Evolutionary conservation across 2,797 vertebrate genomes (phyloP).

Genomic region (Cyprinella venusta): DNA sequence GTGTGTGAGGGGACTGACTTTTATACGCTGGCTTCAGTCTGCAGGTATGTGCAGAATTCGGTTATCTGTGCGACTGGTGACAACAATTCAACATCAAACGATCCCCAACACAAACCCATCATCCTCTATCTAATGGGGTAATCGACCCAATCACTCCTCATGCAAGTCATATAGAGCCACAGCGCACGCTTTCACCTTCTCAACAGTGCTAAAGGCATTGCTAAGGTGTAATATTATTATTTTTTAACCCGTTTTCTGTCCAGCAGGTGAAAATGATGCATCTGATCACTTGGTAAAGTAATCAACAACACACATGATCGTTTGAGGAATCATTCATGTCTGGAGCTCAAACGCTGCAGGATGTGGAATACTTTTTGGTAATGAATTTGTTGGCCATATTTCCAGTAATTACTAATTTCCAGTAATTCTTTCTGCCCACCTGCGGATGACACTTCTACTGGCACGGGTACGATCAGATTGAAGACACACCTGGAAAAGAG

Average conservation of each 20-base stretch:
- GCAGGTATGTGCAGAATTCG: conserved; percentile 83
- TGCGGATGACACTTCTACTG: conserved; percentile 36
- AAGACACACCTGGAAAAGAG: conserved; percentile 58
- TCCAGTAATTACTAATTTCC: too few species aligned
- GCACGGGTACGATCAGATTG: conserved; percentile 47
- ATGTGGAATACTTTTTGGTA: background rate
- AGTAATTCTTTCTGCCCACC: conserved; percentile 7
- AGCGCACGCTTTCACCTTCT: background rate
- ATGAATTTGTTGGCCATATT: background rate
- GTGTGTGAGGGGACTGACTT: conserved; percentile 55
- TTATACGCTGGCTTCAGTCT: conserved; percentile 71
- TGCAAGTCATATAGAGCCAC: background rate
- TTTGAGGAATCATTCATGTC: background rate
- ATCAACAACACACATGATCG: background rate
- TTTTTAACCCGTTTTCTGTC: background rate
- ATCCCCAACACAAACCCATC: conserved; percentile 59
- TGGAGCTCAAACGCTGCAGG: background rate
- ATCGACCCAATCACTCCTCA: conserved; percentile 10
- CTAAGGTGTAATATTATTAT: background rate
- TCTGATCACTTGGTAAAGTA: background rate
- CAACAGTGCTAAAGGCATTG: background rate
- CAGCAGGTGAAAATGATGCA: background rate
- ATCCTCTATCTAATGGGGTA: conserved; percentile 43
- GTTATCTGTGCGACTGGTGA: conserved; percentile 79
- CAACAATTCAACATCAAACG: conserved; percentile 81